Evolutionary conservation across 2,888 invertebrate genomes (phyloP), one percentile per base, ranked within the genome.

Genomic region (Leucophenga montana): DNA sequence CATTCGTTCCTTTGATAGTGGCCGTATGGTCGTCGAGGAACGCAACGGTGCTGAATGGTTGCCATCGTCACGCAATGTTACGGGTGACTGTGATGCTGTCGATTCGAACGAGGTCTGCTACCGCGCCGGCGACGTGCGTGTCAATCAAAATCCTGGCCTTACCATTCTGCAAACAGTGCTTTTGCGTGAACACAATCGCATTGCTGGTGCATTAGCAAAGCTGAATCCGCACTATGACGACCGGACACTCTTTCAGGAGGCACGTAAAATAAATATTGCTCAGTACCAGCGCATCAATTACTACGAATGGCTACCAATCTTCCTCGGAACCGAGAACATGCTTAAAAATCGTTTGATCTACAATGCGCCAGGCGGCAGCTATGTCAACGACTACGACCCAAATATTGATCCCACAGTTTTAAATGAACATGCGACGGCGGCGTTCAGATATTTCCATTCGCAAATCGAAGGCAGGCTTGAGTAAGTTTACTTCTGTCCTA

Each of bases 51-150:
- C 91, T 53, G 92, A 94, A 79, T 95, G 93, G 93, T 91, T 93
- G 0, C 95, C 95, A 0, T 90, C 92, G 68, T 91, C 91, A 44
- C 89, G 90, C 13, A 95, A 95, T 85, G 90, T 92, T 5, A 92
- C 93, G 0, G 90, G 91, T n/a, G 91, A 92, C 27, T 95, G 95
- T 83, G 92, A 92, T 79, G 91, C 91, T 0, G 90, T 91, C 71
- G 90, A 91, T 44, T 88, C 90, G 0, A 91, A 90, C 71, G 94
- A 95, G 86, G 91, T 94, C 46, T 96, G 96, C 85, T 96, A 95
- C 85, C 87, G 92, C 74, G 91, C 94, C 65, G 95, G 95, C 6
- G 90, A 90, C 76, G 79, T 85, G 13, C 87, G 90, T n/a, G 88
- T 89, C 0, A 90, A 90, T 73, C 90, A 90, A 77, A 90, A 90